Evolutionary conservation across 2,888 invertebrate genomes (phyloP).

Genomic region (Cephus nigrinus): DNA sequence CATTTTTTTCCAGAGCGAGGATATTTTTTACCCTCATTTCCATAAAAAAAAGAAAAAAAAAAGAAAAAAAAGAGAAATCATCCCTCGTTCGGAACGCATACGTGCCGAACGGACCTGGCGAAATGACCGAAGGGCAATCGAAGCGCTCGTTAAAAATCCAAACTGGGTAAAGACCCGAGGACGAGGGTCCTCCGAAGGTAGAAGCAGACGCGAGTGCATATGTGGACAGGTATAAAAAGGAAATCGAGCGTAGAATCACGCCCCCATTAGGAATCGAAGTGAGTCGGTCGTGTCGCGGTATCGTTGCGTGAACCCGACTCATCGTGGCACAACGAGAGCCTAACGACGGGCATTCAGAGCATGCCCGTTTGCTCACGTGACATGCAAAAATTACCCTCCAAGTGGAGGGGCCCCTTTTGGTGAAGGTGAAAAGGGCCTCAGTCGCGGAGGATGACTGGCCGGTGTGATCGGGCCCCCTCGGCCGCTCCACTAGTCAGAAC

Average conservation of each 20-base stretch:
- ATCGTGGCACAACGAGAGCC: conserved; percentile 49
- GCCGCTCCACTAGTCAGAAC: conserved; percentile 12
- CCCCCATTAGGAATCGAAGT: conserved; percentile 7
- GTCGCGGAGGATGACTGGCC: conserved; percentile 40
- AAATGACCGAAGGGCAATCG: not conserved
- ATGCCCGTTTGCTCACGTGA: conserved; percentile 63
- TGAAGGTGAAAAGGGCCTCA: conserved; percentile 19
- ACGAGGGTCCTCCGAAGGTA: not conserved
- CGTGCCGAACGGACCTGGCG: not conserved
- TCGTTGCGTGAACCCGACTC: conserved; percentile 51
- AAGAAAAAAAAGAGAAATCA: not conserved
- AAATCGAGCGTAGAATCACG: conserved; percentile 10
- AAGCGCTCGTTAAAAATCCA: not conserved
- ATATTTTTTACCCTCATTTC: not conserved
- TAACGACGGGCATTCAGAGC: conserved; percentile 58
- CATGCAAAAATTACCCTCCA: conserved; percentile 62
- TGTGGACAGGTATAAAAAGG: not conserved
- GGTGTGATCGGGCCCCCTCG: conserved; percentile 40
- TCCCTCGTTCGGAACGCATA: not conserved
- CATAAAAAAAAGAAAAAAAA: not conserved
- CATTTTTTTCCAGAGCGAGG: not conserved
- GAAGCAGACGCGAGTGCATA: not conserved
- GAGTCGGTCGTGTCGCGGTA: conserved; percentile 3
- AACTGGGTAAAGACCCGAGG: not conserved
- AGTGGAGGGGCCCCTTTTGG: conserved; percentile 22